A percentile compares a stretch with the other conserved stretches of the same genome.
phyloP scores from a whole-genome alignment of 2,797 vertebrate genomes.

The Mus caroli region DNA sequence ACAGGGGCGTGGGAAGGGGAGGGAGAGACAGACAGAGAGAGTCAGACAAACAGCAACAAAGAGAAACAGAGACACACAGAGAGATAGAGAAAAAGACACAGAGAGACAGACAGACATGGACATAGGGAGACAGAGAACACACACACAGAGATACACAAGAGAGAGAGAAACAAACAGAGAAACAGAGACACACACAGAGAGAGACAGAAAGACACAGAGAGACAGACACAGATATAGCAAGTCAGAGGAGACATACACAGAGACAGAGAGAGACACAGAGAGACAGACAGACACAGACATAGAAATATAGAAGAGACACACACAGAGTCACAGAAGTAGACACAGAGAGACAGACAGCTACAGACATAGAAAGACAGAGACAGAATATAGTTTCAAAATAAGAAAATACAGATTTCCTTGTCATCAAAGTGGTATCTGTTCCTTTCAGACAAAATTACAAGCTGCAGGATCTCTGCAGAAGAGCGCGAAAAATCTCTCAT shows the following conservation, averaged over 20 bases:
- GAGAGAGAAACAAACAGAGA: neutral
- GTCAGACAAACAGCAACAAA: neutral
- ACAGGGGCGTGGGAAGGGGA: neutral
- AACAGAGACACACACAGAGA: neutral
- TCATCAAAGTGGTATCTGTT: neutral
- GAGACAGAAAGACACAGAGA: no score
- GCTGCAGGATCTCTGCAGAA: neutral
- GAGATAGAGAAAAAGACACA: neutral
- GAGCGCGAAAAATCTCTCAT: neutral
- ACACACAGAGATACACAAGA: neutral
- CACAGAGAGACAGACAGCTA: neutral
- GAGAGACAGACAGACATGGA: neutral
- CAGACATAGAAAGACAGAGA: neutral
- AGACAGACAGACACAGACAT: neutral
- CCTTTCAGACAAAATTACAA: conserved; percentile 11
- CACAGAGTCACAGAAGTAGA: no score
- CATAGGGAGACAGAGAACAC: neutral
- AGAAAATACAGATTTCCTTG: neutral
- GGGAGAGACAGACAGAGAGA: neutral
- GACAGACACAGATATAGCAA: no score
- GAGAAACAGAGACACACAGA: neutral
- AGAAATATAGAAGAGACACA: no score
- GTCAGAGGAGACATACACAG: neutral
- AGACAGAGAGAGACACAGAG: no score
- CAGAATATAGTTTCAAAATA: conserved; percentile 7